phyloP scores from a whole-genome alignment of 2,888 invertebrate genomes.

The Allacma fusca region DNA sequence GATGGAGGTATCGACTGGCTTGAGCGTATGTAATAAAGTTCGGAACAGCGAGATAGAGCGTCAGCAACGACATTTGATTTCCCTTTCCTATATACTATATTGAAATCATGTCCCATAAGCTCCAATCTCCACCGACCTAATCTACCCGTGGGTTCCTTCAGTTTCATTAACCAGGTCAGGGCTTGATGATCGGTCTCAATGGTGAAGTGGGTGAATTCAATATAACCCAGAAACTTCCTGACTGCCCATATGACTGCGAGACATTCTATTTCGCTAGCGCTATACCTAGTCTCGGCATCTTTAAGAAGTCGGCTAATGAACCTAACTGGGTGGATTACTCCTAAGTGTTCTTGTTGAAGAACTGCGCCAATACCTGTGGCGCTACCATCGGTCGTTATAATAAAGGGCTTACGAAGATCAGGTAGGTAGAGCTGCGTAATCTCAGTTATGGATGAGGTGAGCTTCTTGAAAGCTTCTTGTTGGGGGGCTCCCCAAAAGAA shows the following conservation, averaged over 20 bases:
- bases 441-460: constrained; percentile 41
- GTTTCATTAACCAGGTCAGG: constrained; percentile 65
- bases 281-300: constrained; percentile 63
- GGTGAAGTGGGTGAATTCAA: constrained; percentile 63
- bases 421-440: constrained; percentile 57
- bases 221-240: constrained; percentile 64
- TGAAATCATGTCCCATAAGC: constrained; percentile 64
- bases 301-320: constrained; percentile 59
- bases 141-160: constrained; percentile 64
- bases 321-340: constrained; percentile 52
- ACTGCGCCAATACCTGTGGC: constrained; percentile 61
- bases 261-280: constrained; percentile 65
- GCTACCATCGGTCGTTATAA: constrained; percentile 61
- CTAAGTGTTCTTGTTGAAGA: constrained; percentile 58
- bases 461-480: constrained; percentile 39
- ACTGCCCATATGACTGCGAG: constrained; percentile 63
- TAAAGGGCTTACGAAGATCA: constrained; percentile 57
- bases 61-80: too few species aligned
- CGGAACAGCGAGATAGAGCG: constrained; percentile 62
- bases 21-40: not conserved
- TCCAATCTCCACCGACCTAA: constrained; percentile 64
- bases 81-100: constrained; percentile 63
- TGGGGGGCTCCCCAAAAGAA: constrained; percentile 42
- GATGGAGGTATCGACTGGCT: not conserved
- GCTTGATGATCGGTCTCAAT: constrained; percentile 66